Percentiles rank a stretch among this genome's conserved stretches.
Conservation (phyloP, 92 coral and sea anemone genomes). For the Palythoa heliodiscus region DNA sequence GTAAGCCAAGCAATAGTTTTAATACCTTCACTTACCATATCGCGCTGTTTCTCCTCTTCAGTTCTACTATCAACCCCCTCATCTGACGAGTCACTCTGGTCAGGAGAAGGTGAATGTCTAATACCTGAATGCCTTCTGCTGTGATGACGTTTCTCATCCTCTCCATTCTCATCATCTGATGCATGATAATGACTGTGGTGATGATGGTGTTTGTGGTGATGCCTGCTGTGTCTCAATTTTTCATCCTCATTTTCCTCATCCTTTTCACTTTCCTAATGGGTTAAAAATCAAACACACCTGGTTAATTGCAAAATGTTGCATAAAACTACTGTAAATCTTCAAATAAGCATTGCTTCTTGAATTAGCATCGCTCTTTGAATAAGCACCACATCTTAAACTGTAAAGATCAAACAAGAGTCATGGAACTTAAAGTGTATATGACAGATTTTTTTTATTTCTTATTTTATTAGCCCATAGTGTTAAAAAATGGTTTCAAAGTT, state of each 20-base stretch:
- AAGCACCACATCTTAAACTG: too few species aligned
- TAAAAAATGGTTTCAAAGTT: too few species aligned
- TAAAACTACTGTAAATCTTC: too few species aligned
- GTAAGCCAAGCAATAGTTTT: neutral
- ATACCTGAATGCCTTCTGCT: conserved; percentile 8
- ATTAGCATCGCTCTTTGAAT: too few species aligned
- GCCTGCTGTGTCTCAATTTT: neutral
- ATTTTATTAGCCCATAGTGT: too few species aligned
- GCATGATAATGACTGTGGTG: conserved; percentile 38
- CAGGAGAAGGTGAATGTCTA: conserved; percentile 46
- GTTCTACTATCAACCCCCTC: conserved; percentile 76
- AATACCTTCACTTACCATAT: conserved; percentile 56
- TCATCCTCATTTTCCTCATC: conserved; percentile 39
- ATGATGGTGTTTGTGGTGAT: conserved; percentile 1
- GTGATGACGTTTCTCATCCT: conserved; percentile 1
- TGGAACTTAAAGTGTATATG: too few species aligned
- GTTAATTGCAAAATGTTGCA: too few species aligned
- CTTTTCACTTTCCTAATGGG: conserved; percentile 47
- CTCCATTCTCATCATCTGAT: conserved; percentile 48
- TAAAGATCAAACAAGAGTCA: too few species aligned
- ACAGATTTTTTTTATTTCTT: too few species aligned
- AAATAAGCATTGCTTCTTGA: too few species aligned
- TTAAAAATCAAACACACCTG: too few species aligned
- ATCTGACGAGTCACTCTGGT: conserved; percentile 66
- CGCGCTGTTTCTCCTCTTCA: conserved; percentile 75